phyloP scores from a whole-genome alignment of 2,113 vertebrate species.

The Odobenus rosmarus region DNA sequence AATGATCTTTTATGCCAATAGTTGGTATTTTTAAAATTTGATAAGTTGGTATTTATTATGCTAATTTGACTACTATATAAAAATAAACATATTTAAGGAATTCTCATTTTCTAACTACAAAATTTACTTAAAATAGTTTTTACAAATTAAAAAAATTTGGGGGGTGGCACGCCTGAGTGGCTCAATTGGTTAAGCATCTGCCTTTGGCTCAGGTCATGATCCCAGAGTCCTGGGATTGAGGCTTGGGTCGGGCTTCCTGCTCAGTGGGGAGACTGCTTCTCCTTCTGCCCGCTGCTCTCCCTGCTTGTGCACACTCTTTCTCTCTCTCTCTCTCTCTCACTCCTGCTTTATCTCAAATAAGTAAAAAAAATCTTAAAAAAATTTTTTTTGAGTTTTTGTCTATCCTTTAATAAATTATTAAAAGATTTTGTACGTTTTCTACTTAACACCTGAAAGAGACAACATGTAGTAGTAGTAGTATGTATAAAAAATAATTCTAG shows the following conservation, averaged over 20 bases:
- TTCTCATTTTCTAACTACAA: slow-evolving; percentile 21
- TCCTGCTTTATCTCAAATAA: too few relatives aligned
- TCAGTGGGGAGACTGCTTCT: too few relatives aligned
- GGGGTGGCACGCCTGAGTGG: neutral
- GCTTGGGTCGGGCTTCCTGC: too few relatives aligned
- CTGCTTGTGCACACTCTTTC: too few relatives aligned
- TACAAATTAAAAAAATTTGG: neutral
- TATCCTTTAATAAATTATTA: neutral
- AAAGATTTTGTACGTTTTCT: neutral
- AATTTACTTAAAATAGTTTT: neutral
- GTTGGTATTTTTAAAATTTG: neutral
- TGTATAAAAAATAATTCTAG: neutral
- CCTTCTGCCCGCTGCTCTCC: too few relatives aligned
- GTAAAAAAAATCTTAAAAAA: too few relatives aligned
- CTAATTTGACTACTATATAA: neutral
- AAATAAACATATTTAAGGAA: slow-evolving; percentile 26
- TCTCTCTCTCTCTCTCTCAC: too few relatives aligned
- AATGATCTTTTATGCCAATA: neutral
- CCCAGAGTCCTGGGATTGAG: too few relatives aligned
- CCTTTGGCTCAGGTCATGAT: too few relatives aligned
- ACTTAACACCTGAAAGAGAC: neutral
- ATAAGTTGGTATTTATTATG: neutral
- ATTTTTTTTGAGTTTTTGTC: neutral
- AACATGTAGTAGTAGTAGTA: neutral
- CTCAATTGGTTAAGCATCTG: neutral